Percentiles rank a stretch among this genome's conserved stretches.
Conservation (phyloP, 2,888 invertebrate species). For the Apodemia mormo region DNA sequence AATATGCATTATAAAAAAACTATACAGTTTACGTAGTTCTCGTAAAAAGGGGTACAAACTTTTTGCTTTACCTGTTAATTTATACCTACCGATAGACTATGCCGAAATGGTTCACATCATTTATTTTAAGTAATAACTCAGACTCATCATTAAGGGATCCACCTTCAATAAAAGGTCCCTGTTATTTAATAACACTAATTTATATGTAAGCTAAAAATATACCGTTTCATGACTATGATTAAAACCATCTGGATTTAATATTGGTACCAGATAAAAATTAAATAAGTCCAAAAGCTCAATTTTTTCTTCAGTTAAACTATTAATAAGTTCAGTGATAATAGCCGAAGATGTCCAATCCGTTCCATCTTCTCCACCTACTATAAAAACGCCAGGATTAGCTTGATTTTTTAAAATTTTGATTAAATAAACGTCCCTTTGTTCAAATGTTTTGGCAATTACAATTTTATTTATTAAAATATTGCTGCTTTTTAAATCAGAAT, state of each 20-base stretch:
- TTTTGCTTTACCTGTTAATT: too few relatives aligned
- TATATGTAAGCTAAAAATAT: slow-evolving; percentile 20
- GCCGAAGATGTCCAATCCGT: slow-evolving; percentile 63
- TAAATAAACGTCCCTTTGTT: slow-evolving; percentile 55
- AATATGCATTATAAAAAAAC: too few relatives aligned
- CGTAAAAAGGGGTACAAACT: too few relatives aligned
- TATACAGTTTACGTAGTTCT: too few relatives aligned
- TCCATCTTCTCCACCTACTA: slow-evolving; percentile 66
- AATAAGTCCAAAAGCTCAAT: slow-evolving; percentile 45
- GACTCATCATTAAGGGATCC: too few relatives aligned
- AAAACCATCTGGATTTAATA: slow-evolving; percentile 73
- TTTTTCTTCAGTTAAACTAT: slow-evolving; percentile 40
- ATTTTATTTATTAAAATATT: slow-evolving; percentile 46
- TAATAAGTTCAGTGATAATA: slow-evolving; percentile 54
- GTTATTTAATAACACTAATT: neutral
- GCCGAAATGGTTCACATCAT: too few relatives aligned
- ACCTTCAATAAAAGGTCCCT: too few relatives aligned
- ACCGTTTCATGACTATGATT: slow-evolving; percentile 54
- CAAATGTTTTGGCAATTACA: slow-evolving; percentile 54
- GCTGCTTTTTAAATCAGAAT: neutral
- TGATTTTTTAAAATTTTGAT: slow-evolving; percentile 51
- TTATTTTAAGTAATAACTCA: too few relatives aligned
- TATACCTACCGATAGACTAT: too few relatives aligned
- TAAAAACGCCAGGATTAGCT: slow-evolving; percentile 47
- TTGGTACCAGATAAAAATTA: slow-evolving; percentile 63